Evolutionary conservation across 1,140 invertebrate genomes (phyloP).

Genomic region (Bicyclus anynana): DNA sequence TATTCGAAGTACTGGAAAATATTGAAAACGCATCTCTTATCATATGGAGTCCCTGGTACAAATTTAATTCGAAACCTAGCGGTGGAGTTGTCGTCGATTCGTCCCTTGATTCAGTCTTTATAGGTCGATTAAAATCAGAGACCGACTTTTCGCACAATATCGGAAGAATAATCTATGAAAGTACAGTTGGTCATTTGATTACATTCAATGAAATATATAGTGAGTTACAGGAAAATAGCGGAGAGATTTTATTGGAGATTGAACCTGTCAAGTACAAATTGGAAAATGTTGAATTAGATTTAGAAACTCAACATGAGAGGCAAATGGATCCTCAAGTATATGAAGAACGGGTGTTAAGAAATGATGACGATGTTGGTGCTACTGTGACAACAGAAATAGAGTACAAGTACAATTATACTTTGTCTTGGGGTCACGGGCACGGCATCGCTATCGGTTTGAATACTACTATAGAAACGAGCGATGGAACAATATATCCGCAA

Average conservation of each 20-base stretch:
- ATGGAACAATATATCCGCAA: constrained; percentile 77
- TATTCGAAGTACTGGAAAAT: constrained; percentile 87
- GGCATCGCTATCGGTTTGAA: constrained; percentile 85
- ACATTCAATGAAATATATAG: constrained; percentile 81
- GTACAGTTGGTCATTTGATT: constrained; percentile 81
- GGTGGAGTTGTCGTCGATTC: constrained; percentile 81
- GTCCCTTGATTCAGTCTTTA: constrained; percentile 63
- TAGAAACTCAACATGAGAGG: constrained; percentile 76
- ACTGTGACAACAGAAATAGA: constrained; percentile 83
- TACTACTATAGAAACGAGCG: constrained; percentile 81
- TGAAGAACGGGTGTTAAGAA: constrained; percentile 80
- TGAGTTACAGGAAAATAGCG: constrained; percentile 79
- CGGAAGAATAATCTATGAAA: constrained; percentile 81
- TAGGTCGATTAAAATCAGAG: constrained; percentile 71
- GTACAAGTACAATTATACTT: constrained; percentile 82
- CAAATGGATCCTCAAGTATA: constrained; percentile 75
- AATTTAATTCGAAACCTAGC: constrained; percentile 78
- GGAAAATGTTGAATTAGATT: constrained; percentile 80
- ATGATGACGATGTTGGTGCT: constrained; percentile 75
- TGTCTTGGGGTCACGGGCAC: constrained; percentile 88
- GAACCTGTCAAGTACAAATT: constrained; percentile 87
- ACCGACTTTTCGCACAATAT: constrained; percentile 79
- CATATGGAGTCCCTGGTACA: constrained; percentile 84
- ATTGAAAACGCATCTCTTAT: constrained; percentile 85
- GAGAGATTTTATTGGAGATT: constrained; percentile 87